These are phyloP conservation scores for Pseudeuparius sepicola DNA, from an alignment of 2,888 invertebrate genomes.

Conservation along the genomic window DNA sequence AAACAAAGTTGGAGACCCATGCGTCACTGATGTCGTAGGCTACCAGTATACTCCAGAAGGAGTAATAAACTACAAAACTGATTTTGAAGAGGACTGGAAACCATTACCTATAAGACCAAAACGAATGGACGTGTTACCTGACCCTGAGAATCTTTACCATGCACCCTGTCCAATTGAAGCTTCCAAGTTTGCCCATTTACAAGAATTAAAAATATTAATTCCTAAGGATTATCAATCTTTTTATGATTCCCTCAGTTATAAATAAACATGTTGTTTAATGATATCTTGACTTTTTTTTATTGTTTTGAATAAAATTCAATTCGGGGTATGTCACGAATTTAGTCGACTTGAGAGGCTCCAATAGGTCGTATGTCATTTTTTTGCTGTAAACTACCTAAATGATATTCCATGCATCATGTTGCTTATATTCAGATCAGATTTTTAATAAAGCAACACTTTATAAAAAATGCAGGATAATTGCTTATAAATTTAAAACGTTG, in stretches of 20 bases:
- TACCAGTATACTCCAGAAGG: conserved; percentile 18
- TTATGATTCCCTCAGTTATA: conserved; percentile 10
- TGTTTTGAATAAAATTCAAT: conserved; percentile 1
- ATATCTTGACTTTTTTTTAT: background rate
- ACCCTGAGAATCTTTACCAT: conserved; percentile 9
- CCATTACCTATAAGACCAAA: conserved; percentile 8
- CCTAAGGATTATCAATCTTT: conserved; percentile 15
- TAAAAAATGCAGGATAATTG: no score
- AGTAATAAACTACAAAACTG: conserved; percentile 17
- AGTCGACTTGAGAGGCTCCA: no score
- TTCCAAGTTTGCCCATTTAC: conserved; percentile 17
- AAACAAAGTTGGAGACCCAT: conserved; percentile 19
- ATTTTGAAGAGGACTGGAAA: conserved; percentile 16
- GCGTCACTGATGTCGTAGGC: conserved; percentile 17
- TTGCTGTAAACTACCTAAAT: no score
- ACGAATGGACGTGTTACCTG: conserved; percentile 5
- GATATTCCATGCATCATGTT: no score
- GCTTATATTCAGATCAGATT: no score
- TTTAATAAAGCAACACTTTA: no score
- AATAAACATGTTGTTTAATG: conserved; percentile 3
- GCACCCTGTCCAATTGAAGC: conserved; percentile 15
- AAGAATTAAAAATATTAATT: conserved; percentile 18
- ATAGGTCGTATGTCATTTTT: conserved; percentile 4
- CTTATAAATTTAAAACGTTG: no score
- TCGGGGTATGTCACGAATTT: conserved; percentile 4